phyloP scores from a whole-genome alignment of 1,140 invertebrate genomes.

The Drosophila punjabiensis region DNA sequence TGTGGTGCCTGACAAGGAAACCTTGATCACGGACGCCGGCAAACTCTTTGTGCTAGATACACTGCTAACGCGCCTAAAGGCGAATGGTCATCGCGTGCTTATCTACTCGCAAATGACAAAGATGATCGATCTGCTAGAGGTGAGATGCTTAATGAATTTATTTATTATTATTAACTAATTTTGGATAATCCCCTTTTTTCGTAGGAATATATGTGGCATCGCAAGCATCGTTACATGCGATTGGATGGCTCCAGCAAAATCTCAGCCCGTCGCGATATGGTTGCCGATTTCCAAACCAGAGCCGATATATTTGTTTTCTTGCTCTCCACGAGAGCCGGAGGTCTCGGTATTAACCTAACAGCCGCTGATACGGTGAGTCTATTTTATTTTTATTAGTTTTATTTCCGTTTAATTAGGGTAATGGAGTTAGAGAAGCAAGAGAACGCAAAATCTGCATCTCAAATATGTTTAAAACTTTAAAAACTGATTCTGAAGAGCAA shows the following conservation, averaged over 20 bases:
- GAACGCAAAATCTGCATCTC: not conserved
- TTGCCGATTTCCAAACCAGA: slow-evolving; percentile 95
- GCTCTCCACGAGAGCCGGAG: slow-evolving; percentile 97
- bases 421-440: not conserved
- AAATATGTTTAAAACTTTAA: no score
- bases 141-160: slow-evolving; percentile 85
- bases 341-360: slow-evolving; percentile 98
- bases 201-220: slow-evolving; percentile 97
- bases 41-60: slow-evolving; percentile 96
- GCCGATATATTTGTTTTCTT: slow-evolving; percentile 98
- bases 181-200: not conserved
- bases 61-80: slow-evolving; percentile 92
- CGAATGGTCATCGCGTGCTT: slow-evolving; percentile 95
- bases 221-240: slow-evolving; percentile 96
- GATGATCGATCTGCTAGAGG: slow-evolving; percentile 98
- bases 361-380: slow-evolving; percentile 97
- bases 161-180: not conserved
- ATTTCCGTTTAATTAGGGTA: not conserved
- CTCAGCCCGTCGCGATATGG: slow-evolving; percentile 96
- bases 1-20: slow-evolving; percentile 92
- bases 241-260: slow-evolving; percentile 97
- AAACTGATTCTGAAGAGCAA: no score
- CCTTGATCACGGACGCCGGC: slow-evolving; percentile 95
- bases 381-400: not conserved
- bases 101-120: slow-evolving; percentile 99